Percentiles rank a stretch among this genome's conserved stretches.
phyloP scores from a whole-genome alignment of 2,797 vertebrate genomes.

The Bryconaethiops microstoma region DNA sequence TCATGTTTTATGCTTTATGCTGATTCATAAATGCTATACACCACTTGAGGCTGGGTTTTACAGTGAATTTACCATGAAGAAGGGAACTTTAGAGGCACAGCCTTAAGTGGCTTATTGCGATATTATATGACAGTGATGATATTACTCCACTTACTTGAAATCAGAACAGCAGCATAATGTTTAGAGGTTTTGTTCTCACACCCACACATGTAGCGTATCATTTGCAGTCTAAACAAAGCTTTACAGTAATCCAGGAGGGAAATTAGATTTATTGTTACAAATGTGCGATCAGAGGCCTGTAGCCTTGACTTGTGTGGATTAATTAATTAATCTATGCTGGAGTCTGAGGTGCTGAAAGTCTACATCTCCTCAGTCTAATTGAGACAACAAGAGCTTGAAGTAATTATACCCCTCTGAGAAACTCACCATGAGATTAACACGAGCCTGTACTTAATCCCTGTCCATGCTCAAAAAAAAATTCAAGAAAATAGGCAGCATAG shows the following conservation, averaged over 20 bases:
- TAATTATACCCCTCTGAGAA: neutral
- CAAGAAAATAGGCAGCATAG: neutral
- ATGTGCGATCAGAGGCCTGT: slow-evolving; percentile 12
- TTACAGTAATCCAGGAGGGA: slow-evolving; percentile 17
- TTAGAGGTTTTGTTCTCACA: neutral
- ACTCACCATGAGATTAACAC: neutral
- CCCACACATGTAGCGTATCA: neutral
- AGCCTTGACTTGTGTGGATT: slow-evolving; percentile 10
- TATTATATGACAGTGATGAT: neutral
- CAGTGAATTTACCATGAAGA: too few relatives aligned
- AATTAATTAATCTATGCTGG: slow-evolving; percentile 33
- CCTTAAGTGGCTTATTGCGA: too few relatives aligned
- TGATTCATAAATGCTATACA: too few relatives aligned
- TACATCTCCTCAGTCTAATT: slow-evolving; percentile 23
- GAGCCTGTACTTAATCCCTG: neutral
- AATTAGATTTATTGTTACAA: slow-evolving; percentile 20
- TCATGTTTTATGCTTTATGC: too few relatives aligned
- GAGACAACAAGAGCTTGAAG: slow-evolving; percentile 9
- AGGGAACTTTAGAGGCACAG: too few relatives aligned
- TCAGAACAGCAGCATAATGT: too few relatives aligned
- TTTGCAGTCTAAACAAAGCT: neutral
- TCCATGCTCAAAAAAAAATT: neutral
- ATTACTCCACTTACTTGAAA: too few relatives aligned
- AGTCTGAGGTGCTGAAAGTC: neutral
- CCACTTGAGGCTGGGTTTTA: too few relatives aligned